phyloP scores from a whole-genome alignment of 1,140 invertebrate genomes.

The Caenorhabditis brenneri region DNA sequence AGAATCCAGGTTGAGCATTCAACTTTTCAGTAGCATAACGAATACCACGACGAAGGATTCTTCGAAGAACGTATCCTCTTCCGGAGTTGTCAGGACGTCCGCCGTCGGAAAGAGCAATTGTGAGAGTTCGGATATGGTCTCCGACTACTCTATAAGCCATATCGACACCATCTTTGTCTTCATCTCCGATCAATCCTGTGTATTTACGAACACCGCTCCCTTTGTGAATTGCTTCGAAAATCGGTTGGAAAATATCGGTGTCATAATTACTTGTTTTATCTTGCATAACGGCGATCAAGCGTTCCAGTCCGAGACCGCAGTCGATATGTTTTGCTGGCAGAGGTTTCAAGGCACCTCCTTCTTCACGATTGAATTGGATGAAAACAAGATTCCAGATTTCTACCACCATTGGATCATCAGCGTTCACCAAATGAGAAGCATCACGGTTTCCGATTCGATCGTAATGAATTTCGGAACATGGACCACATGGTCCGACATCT shows the following conservation, averaged over 20 bases:
- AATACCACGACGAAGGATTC: slow-evolving; percentile 88
- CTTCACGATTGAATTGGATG: slow-evolving; percentile 95
- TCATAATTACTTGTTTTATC: slow-evolving; percentile 97
- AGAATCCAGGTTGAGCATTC: slow-evolving; percentile 91
- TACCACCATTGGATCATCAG: slow-evolving; percentile 96
- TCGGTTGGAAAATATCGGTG: slow-evolving; percentile 91
- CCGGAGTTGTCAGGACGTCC: slow-evolving; percentile 95
- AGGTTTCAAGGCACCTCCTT: slow-evolving; percentile 81
- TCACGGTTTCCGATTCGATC: slow-evolving; percentile 90
- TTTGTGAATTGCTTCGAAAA: slow-evolving; percentile 91
- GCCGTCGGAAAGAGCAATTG: slow-evolving; percentile 93
- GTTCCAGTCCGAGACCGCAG: slow-evolving; percentile 95
- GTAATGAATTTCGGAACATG: slow-evolving; percentile 96
- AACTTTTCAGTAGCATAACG: slow-evolving; percentile 95
- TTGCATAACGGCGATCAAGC: slow-evolving; percentile 95
- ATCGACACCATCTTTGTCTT: slow-evolving; percentile 90
- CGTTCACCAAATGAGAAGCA: slow-evolving; percentile 90
- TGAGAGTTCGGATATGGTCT: slow-evolving; percentile 95
- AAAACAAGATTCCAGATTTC: slow-evolving; percentile 99
- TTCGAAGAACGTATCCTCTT: slow-evolving; percentile 84
- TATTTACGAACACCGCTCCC: slow-evolving; percentile 83
- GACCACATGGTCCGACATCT: slow-evolving; percentile 97
- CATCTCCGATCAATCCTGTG: slow-evolving; percentile 85
- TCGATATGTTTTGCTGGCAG: slow-evolving; percentile 97
- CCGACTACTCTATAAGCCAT: slow-evolving; percentile 98